Evolutionary conservation across 2,888 invertebrate species (phyloP).

Genomic region (Drosophila fungiperda): DNA sequence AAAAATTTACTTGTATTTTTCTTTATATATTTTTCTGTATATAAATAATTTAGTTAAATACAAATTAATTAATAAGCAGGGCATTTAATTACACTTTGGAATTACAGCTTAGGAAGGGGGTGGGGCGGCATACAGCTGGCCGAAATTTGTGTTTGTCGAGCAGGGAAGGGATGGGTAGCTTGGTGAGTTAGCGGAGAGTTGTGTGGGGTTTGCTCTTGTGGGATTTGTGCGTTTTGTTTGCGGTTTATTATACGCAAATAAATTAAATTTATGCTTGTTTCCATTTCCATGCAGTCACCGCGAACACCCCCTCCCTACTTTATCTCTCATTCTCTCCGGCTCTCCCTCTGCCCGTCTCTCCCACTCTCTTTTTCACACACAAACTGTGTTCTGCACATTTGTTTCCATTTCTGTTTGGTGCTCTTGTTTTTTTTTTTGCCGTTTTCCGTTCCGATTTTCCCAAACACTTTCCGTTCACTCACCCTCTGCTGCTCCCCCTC

Average conservation of each 20-base stretch:
- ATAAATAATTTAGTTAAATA: neutral
- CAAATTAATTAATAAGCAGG: neutral
- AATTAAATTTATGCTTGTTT: constrained; percentile 77
- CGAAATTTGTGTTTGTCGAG: constrained; percentile 34
- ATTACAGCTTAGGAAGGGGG: constrained; percentile 12
- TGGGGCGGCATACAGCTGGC: constrained; percentile 40
- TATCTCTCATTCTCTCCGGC: neutral
- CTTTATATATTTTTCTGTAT: neutral
- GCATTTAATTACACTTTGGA: neutral
- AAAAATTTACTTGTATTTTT: neutral
- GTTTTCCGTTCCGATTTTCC: constrained; percentile 67
- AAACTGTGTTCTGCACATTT: constrained; percentile 38
- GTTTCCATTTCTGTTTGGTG: constrained; percentile 53
- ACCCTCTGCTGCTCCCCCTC: neutral
- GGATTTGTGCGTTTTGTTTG: constrained; percentile 61
- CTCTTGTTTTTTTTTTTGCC: constrained; percentile 21
- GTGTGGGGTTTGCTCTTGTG: constrained; percentile 4
- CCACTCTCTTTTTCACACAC: neutral
- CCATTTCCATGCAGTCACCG: constrained; percentile 56
- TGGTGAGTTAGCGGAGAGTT: neutral
- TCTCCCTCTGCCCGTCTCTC: neutral
- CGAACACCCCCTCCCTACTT: neutral
- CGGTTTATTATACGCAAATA: constrained; percentile 82
- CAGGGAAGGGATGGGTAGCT: neutral
- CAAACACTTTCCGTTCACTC: constrained; percentile 22